phyloP scores from a whole-genome alignment of 2,797 vertebrate genomes.

The Natrix natrix region DNA sequence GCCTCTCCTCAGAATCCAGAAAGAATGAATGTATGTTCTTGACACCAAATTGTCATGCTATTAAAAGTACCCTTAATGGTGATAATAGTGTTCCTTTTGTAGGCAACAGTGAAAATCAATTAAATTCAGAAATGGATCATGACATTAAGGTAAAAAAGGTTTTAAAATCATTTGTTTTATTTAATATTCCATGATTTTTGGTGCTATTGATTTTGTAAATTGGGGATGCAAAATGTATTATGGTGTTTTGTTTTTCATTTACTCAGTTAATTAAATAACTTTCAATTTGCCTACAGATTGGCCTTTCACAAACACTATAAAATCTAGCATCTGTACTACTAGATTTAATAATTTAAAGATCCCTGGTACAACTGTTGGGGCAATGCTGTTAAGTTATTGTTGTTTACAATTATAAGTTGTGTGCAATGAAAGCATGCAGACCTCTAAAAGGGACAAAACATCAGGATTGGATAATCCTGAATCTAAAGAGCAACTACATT shows the following conservation, averaged over 20 bases:
- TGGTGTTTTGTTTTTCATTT: not conserved
- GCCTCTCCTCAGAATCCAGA: constrained; percentile 26
- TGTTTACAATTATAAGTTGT: not conserved
- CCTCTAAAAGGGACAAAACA: not conserved
- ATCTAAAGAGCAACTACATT: not conserved
- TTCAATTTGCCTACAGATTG: not conserved
- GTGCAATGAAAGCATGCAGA: not conserved
- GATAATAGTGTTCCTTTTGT: not conserved
- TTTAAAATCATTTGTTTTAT: not conserved
- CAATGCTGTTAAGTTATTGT: not conserved
- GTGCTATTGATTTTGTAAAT: not conserved
- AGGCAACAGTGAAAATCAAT: not conserved
- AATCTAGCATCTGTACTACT: not conserved
- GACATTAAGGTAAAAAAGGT: not conserved
- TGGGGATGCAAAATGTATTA: not conserved
- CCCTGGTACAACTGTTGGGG: not conserved
- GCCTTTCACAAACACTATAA: not conserved
- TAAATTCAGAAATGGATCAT: not conserved
- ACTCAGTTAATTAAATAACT: not conserved
- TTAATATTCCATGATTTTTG: not conserved
- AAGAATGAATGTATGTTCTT: constrained; percentile 26
- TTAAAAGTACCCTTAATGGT: not conserved
- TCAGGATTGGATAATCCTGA: not conserved
- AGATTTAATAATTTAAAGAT: not conserved
- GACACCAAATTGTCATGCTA: not conserved